Evolutionary conservation across 2,113 vertebrate species (phyloP).

Genomic region (Eurystomus gularis): DNA sequence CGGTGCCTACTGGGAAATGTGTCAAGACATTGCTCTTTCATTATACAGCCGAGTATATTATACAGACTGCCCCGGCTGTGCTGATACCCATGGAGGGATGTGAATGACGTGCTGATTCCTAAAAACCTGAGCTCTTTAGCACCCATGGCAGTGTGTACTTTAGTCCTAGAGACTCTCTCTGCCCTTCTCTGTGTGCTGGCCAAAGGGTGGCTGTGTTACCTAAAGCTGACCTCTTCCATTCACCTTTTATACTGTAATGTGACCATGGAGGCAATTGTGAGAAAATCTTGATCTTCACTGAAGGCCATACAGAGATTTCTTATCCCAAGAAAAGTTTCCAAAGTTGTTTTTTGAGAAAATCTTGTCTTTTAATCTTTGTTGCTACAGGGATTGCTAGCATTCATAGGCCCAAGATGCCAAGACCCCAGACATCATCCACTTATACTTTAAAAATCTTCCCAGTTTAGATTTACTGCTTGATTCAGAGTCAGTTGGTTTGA

Average conservation of each 20-base stretch:
- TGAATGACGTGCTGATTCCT: background rate
- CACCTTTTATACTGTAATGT: background rate
- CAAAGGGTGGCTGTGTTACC: background rate
- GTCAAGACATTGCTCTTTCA: background rate
- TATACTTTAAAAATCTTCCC: background rate
- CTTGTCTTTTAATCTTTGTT: background rate
- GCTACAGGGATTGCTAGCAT: fast-evolving
- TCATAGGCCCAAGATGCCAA: background rate
- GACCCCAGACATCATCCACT: background rate
- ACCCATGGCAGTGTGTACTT: fast-evolving
- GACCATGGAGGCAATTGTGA: background rate
- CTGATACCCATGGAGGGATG: background rate
- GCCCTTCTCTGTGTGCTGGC: background rate
- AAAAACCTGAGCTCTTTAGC: background rate
- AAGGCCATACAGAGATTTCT: background rate
- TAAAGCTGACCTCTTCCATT: background rate
- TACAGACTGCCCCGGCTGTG: background rate
- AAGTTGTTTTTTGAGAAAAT: background rate
- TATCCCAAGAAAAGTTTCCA: background rate
- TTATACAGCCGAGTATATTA: background rate
- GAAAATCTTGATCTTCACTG: background rate
- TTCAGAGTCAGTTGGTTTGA: background rate
- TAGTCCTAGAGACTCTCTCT: background rate
- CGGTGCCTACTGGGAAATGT: background rate
- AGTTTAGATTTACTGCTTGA: background rate